Percentiles rank a stretch among this genome's conserved stretches.
phyloP scores from a whole-genome alignment of 1,140 invertebrate species.

The Brachionus plicatilis region DNA sequence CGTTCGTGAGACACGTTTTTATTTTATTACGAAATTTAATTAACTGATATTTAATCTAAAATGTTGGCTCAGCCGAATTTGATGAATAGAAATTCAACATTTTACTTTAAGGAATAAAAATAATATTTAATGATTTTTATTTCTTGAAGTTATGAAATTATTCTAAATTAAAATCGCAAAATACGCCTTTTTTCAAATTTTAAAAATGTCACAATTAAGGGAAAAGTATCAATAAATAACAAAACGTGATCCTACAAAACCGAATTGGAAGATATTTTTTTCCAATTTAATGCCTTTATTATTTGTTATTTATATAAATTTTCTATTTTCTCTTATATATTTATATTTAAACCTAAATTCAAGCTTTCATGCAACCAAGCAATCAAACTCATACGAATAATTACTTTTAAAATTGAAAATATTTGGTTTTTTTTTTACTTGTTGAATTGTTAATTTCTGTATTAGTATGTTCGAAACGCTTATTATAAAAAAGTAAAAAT shows the following conservation, averaged over 20 bases:
- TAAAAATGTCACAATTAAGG: background rate
- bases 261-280: background rate
- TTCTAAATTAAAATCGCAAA: background rate
- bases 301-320: background rate
- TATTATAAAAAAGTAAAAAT: background rate
- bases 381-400: conserved; percentile 23
- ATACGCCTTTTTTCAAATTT: background rate
- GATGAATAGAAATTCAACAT: background rate
- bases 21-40: too few relatives aligned
- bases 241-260: background rate
- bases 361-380: conserved; percentile 21
- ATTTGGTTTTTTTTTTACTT: background rate
- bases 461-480: background rate
- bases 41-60: too few relatives aligned
- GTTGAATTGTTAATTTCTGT: background rate
- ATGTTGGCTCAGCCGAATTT: background rate
- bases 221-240: background rate
- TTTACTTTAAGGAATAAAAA: background rate
- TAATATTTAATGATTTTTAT: background rate
- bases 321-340: conserved; percentile 4
- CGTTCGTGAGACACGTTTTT: too few relatives aligned
- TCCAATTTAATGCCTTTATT: background rate
- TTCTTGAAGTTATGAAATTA: background rate
- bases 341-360: conserved; percentile 3
- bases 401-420: background rate